Conservation (phyloP, 2,888 invertebrate genomes). For the Dynastes grantii region DNA sequence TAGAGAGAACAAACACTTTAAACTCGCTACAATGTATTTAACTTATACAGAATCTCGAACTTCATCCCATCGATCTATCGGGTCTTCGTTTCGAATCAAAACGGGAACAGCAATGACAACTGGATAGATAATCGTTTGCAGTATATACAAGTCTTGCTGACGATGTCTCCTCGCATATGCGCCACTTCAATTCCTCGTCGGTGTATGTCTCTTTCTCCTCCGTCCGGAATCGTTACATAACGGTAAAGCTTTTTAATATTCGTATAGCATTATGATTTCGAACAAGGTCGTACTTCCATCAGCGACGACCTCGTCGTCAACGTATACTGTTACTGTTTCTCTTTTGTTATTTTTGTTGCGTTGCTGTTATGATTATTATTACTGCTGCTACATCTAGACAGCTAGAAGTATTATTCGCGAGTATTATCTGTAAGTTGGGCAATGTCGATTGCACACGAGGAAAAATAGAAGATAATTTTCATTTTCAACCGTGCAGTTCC, state of each 20-base stretch:
- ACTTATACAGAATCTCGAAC: neutral
- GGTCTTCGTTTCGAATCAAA: constrained; percentile 4
- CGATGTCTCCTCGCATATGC: neutral
- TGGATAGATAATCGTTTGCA: neutral
- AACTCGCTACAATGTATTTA: neutral
- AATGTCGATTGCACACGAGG: constrained; percentile 12
- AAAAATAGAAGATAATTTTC: constrained; percentile 11
- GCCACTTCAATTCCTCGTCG: neutral
- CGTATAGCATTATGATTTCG: constrained; percentile 49
- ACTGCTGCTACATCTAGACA: too few species aligned
- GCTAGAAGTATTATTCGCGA: neutral
- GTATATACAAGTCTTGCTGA: neutral
- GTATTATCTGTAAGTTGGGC: constrained; percentile 16
- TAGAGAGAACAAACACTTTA: constrained; percentile 2
- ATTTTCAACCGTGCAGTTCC: neutral
- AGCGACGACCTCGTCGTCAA: constrained; percentile 15
- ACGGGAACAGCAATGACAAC: constrained; percentile 4
- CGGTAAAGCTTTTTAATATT: constrained; percentile 52
- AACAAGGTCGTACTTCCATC: constrained; percentile 48
- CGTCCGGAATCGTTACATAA: constrained; percentile 47
- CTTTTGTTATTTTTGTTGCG: constrained; percentile 7
- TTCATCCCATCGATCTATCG: neutral
- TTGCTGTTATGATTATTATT: too few species aligned
- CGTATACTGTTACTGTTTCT: constrained; percentile 8
- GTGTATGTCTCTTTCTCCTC: constrained; percentile 15